phyloP scores from a whole-genome alignment of 2,113 vertebrate species.

The Sula dactylatra region DNA sequence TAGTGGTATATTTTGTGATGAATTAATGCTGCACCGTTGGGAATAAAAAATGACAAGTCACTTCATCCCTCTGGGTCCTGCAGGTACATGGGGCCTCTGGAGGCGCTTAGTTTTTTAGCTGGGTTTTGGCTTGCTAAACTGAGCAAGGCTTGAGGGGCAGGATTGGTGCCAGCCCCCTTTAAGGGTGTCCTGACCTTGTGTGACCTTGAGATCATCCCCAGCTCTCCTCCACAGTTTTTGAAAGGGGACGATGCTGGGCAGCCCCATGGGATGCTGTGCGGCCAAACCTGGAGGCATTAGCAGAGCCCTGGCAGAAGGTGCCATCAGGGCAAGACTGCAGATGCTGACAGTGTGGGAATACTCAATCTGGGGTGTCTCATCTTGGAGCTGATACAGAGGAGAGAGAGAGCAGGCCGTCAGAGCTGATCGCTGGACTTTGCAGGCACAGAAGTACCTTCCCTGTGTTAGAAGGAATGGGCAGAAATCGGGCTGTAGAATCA shows the following conservation, averaged over 20 bases:
- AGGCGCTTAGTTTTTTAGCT: not conserved
- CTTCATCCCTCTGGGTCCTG: not conserved
- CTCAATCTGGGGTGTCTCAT: rapidly evolving
- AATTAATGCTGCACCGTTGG: not conserved
- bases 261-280: rapidly evolving
- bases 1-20: not conserved
- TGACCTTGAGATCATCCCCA: slow-evolving; percentile 4
- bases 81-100: rapidly evolving
- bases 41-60: not conserved
- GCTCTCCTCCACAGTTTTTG: not conserved
- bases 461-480: not conserved
- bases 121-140: not conserved
- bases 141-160: not conserved
- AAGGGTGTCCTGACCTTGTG: not conserved
- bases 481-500: not conserved
- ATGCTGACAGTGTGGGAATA: not conserved
- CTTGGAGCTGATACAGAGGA: not conserved
- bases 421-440: rapidly evolving
- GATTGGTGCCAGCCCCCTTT: not conserved
- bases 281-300: rapidly evolving
- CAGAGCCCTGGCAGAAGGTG: not conserved
- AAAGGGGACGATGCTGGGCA: not conserved
- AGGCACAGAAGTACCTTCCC: not conserved
- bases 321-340: rapidly evolving
- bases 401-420: not conserved